Base-by-base conservation (phyloP, 2,888 invertebrate genomes). In the Campoplex capitator region DNA sequence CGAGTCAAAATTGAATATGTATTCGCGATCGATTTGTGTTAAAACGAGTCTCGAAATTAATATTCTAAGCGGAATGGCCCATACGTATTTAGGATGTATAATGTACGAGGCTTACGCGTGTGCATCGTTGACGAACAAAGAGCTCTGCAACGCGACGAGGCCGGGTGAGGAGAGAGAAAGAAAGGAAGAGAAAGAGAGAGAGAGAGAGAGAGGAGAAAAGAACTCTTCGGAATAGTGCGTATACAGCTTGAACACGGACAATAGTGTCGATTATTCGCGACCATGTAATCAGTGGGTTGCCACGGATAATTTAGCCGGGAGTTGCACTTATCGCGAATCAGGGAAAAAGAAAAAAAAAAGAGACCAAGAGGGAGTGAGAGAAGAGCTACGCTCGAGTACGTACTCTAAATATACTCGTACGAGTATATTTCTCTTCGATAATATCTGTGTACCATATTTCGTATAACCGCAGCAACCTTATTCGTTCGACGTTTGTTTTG, bases 221-320 rank as follows among this genome's bases (percentile, higher is more conserved):
- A 42, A 62, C 48, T 74, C 58, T 51, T 4, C 48, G 77, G 35
- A 51, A 75, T 58, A 65, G 84, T 38, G 82, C 68, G 74, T 74
- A 56, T n/a, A n/a, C 23, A 62, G 62, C 74, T 76, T 54, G 75
- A 83, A 70, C 45, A 68, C 78, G 82, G 62, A 84, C 84, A 82
- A 87, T 84, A 87, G 84, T 83, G 78, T 75, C 87, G 87, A 87
- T 87, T 87, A 87, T 87, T 84, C 82, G 87, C 84, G 82, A 82
- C 82, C 83, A 83, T 86, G 73, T 79, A 84, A 87, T 87, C 87
- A 84, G 78, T 67, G 84, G 70, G 62, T 86, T 73, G 84, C 68
- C 67, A 79, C 70, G 87, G 86, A 83, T 76, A 88, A 83, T 85
- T 86, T 83, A 68, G 75, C 79, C 82, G 82, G 67, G 51, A 75